Evolutionary conservation across 2,113 vertebrate genomes (phyloP).

Genomic region (Arvicanthis niloticus): DNA sequence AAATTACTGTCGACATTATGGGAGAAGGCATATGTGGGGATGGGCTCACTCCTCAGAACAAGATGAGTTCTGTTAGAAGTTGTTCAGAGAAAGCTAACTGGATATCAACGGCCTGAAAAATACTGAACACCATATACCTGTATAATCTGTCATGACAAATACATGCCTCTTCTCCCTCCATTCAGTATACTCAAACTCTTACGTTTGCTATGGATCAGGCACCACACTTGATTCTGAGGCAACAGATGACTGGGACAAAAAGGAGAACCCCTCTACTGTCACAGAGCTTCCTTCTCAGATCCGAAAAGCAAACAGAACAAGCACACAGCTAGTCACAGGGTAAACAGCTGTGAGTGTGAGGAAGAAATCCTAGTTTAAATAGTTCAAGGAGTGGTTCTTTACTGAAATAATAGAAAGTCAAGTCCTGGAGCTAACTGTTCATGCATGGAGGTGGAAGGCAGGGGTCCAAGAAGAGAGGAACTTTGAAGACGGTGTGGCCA

Average conservation of each 20-base stretch:
- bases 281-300: neutral
- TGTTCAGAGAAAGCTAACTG: neutral
- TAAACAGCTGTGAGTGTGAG: neutral
- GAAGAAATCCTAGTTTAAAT: neutral
- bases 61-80: neutral
- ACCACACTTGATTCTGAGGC: neutral
- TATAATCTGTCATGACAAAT: neutral
- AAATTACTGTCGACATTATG: neutral
- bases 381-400: neutral
- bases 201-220: neutral
- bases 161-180: neutral
- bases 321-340: neutral
- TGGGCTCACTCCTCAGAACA: neutral
- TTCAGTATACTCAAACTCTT: neutral
- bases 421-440: neutral
- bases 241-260: neutral
- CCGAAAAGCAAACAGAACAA: neutral
- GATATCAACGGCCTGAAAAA: neutral
- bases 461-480: neutral
- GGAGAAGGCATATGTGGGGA: neutral
- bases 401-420: neutral
- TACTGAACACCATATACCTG: neutral
- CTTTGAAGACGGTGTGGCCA: neutral
- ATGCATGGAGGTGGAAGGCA: neutral
- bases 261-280: neutral